Evolutionary conservation across 1,140 invertebrate genomes (phyloP).

Genomic region (Aplysia californica): DNA sequence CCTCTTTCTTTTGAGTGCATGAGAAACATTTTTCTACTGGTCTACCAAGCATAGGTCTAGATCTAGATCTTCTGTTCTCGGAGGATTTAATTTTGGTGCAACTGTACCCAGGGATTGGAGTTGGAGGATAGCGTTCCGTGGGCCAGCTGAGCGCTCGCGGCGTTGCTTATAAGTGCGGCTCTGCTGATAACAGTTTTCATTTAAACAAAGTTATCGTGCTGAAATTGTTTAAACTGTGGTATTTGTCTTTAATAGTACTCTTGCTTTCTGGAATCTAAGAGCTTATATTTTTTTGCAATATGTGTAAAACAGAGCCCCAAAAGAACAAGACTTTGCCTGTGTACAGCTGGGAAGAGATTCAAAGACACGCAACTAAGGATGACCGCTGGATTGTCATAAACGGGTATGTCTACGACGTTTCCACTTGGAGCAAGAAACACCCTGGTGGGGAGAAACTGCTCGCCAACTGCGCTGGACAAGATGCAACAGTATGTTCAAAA

Average conservation of each 20-base stretch:
- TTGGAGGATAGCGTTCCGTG: too few species aligned
- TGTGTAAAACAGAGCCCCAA: slow-evolving; percentile 21
- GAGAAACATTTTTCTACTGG: too few species aligned
- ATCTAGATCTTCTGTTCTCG: too few species aligned
- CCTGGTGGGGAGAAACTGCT: slow-evolving; percentile 63
- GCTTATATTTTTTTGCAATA: too few species aligned
- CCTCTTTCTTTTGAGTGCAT: too few species aligned
- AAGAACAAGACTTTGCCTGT: slow-evolving; percentile 17
- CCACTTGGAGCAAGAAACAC: slow-evolving; percentile 58
- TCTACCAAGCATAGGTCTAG: too few species aligned
- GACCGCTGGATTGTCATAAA: slow-evolving; percentile 64
- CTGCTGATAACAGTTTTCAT: not conserved
- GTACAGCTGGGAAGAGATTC: slow-evolving; percentile 54
- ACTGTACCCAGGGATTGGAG: too few species aligned
- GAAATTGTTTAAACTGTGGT: not conserved
- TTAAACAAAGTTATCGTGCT: not conserved
- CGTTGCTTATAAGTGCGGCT: too few species aligned
- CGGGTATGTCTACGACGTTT: slow-evolving; percentile 63
- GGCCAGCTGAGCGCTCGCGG: too few species aligned
- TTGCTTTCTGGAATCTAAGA: too few species aligned
- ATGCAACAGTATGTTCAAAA: slow-evolving; percentile 59
- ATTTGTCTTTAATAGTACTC: too few species aligned
- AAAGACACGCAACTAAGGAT: slow-evolving; percentile 45
- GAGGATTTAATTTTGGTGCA: too few species aligned
- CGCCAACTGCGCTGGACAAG: slow-evolving; percentile 62